phyloP scores from a whole-genome alignment of 2,113 vertebrate species.

The Myiozetetes cayanensis region DNA sequence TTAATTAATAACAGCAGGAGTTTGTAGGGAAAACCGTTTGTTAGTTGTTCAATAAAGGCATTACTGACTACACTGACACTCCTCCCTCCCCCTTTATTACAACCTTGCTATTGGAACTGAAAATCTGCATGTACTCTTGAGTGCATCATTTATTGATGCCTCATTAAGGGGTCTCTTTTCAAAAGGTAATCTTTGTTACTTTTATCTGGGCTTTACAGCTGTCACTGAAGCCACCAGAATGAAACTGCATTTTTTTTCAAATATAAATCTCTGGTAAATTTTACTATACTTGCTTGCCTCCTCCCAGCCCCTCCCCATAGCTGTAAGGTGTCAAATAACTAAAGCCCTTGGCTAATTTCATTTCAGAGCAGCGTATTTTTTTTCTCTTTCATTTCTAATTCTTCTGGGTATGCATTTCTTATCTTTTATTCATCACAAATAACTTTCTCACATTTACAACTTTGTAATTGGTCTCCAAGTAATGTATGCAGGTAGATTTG shows the following conservation, averaged over 20 bases:
- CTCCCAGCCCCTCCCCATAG: fast-evolving
- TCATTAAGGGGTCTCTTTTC: background rate
- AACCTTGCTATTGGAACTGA: fast-evolving
- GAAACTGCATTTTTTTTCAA: background rate
- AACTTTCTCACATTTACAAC: background rate
- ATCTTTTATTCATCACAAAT: conserved; percentile 3
- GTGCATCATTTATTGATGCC: background rate
- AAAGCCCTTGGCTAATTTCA: background rate
- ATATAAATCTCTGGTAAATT: background rate
- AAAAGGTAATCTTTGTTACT: background rate
- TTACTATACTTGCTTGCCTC: background rate
- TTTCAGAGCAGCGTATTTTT: background rate
- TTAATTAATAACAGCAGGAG: background rate
- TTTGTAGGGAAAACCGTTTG: background rate
- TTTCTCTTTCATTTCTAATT: background rate
- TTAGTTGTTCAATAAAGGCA: background rate
- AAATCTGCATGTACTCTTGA: background rate
- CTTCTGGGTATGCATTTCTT: background rate
- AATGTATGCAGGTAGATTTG: background rate
- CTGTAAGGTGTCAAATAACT: background rate
- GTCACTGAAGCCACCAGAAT: background rate
- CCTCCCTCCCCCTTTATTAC: fast-evolving
- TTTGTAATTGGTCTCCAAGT: background rate
- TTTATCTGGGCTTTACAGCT: background rate
- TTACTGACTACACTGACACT: background rate